These are phyloP conservation scores for Harlomillsia oculata DNA, from an alignment of 1,140 invertebrate species.

Conservation along the genomic window DNA sequence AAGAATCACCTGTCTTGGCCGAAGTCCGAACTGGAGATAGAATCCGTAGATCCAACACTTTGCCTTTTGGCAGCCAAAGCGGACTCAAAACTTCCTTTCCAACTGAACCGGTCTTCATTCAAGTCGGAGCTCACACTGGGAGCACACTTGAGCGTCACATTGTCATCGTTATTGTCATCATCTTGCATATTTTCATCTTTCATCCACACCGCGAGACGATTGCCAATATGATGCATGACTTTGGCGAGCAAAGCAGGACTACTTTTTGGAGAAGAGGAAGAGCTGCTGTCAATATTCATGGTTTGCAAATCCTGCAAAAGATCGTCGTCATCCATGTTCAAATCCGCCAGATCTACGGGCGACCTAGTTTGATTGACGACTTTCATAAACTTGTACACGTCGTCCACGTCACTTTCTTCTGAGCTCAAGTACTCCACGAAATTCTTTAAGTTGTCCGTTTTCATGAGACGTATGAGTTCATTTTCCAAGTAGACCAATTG, in stretches of 20 bases:
- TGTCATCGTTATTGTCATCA: slow-evolving; percentile 26
- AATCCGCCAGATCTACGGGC: slow-evolving; percentile 11
- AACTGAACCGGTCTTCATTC: slow-evolving; percentile 63
- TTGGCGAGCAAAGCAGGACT: slow-evolving; percentile 80
- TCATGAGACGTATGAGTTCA: slow-evolving; percentile 79
- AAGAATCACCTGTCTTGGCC: slow-evolving; percentile 28
- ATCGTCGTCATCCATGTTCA: slow-evolving; percentile 15
- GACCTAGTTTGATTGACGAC: slow-evolving; percentile 13
- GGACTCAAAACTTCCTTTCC: slow-evolving; percentile 81
- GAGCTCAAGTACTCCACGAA: slow-evolving; percentile 83
- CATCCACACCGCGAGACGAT: slow-evolving; percentile 79
- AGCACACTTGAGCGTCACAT: slow-evolving; percentile 37
- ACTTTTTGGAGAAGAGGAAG: slow-evolving; percentile 43
- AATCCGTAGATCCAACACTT: slow-evolving; percentile 32
- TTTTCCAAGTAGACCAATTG: slow-evolving; percentile 38
- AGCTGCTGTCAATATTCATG: slow-evolving; percentile 12
- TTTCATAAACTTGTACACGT: slow-evolving; percentile 42
- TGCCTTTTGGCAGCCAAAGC: slow-evolving; percentile 62
- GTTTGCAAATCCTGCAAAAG: slow-evolving; percentile 20
- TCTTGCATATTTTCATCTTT: slow-evolving; percentile 50
- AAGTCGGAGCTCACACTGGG: slow-evolving; percentile 45
- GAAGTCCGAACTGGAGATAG: slow-evolving; percentile 28
- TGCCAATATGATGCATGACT: slow-evolving; percentile 85
- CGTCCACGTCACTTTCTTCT: slow-evolving; percentile 78
- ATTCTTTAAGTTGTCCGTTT: slow-evolving; percentile 80